Evolutionary conservation across 2,113 vertebrate genomes (phyloP).

Genomic region (Ameiurus melas): DNA sequence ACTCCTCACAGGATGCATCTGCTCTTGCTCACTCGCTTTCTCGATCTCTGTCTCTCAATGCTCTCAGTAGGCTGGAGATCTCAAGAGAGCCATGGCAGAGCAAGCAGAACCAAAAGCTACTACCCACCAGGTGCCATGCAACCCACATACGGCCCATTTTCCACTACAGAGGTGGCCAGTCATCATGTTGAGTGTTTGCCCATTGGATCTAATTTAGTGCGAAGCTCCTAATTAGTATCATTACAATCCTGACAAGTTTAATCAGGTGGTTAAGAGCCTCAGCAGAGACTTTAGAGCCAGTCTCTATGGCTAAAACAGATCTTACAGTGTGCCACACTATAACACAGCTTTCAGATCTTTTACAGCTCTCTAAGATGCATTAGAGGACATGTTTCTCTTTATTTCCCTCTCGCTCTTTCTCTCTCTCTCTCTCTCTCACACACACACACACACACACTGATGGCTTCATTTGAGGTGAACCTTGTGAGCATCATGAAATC

Average conservation of each 20-base stretch:
- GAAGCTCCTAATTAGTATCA: constrained; percentile 49
- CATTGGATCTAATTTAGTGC: constrained; percentile 47
- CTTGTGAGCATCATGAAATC: constrained; percentile 65
- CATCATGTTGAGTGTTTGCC: constrained; percentile 30
- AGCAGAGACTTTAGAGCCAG: constrained; percentile 19
- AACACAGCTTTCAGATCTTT: constrained; percentile 60
- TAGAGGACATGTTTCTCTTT: constrained; percentile 64
- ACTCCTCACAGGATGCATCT: constrained; percentile 37
- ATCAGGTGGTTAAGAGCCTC: constrained; percentile 50
- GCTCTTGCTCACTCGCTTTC: constrained; percentile 1
- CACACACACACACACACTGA: constrained; percentile 12
- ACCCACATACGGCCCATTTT: constrained; percentile 26
- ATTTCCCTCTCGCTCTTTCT: constrained; percentile 37
- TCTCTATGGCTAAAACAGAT: constrained; percentile 23
- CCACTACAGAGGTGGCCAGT: constrained; percentile 36
- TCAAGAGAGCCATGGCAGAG: constrained; percentile 8
- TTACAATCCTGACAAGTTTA: constrained; percentile 45
- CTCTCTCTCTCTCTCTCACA: constrained; percentile 18
- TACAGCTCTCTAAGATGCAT: constrained; percentile 59
- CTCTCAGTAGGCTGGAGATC: background rate
- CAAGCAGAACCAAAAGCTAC: constrained; percentile 22
- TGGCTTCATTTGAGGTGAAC: constrained; percentile 65
- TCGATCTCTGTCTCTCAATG: background rate
- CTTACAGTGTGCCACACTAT: constrained; percentile 47
- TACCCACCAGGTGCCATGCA: constrained; percentile 17